Evolutionary conservation across 2,797 vertebrate genomes (phyloP).

Genomic region (Merluccius polli): DNA sequence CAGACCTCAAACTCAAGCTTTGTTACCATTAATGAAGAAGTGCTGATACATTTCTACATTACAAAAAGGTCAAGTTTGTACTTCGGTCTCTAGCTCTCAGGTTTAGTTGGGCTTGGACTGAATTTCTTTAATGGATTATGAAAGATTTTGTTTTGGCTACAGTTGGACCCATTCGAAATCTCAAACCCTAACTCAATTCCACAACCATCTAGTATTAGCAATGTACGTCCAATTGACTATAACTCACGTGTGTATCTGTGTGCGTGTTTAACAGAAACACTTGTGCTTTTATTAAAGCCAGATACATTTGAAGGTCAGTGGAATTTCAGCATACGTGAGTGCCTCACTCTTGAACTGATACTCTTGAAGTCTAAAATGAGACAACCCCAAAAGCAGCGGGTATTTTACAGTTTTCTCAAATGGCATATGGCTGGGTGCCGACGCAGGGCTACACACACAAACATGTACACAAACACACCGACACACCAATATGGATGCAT

Average conservation of each 20-base stretch:
- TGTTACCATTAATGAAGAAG: too few relatives aligned
- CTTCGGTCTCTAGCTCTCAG: too few relatives aligned
- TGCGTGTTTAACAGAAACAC: slow-evolving; percentile 4
- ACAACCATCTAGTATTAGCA: background rate
- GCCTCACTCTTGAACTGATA: background rate
- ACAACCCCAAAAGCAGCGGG: slow-evolving; percentile 5
- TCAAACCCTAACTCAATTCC: background rate
- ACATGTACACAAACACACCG: slow-evolving; percentile 5
- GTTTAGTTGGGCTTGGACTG: background rate
- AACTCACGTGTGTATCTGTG: slow-evolving; percentile 6
- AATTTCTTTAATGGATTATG: background rate
- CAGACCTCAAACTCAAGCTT: too few relatives aligned
- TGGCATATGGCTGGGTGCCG: background rate
- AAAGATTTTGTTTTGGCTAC: background rate
- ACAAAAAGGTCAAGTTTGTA: too few relatives aligned
- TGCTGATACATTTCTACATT: too few relatives aligned
- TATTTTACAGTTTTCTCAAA: background rate
- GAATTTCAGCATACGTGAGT: background rate
- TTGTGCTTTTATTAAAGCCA: background rate
- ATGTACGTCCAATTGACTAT: background rate
- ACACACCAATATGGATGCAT: slow-evolving; percentile 6
- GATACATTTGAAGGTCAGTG: background rate
- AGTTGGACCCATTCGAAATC: background rate
- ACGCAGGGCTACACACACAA: slow-evolving; percentile 7
- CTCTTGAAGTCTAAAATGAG: slow-evolving; percentile 1